phyloP scores from a whole-genome alignment of 2,113 vertebrate genomes.

The Rafetus swinhoei region DNA sequence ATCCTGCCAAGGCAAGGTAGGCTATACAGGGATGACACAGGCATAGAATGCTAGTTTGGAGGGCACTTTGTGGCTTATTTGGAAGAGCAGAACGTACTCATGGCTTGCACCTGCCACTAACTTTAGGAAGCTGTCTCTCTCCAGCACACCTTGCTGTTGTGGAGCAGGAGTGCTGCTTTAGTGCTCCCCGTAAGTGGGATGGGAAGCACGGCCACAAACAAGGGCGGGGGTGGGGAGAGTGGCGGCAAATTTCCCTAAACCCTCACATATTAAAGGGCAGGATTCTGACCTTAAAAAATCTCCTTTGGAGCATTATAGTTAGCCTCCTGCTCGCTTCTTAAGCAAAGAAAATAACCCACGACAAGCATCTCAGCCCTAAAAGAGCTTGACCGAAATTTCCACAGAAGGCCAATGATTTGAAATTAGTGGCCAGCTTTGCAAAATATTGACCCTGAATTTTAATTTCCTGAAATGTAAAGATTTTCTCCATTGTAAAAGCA shows the following conservation, averaged over 20 bases:
- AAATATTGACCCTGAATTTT: not conserved
- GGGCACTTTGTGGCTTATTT: not conserved
- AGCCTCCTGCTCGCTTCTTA: too few species aligned
- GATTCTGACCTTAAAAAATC: not conserved
- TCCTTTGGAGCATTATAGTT: not conserved
- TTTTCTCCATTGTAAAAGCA: slow-evolving; percentile 47
- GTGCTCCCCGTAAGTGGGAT: rapidly evolving
- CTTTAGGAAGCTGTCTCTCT: rapidly evolving
- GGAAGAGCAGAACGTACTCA: rapidly evolving
- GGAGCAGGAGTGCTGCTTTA: not conserved
- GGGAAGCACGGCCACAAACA: not conserved
- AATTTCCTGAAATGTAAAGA: slow-evolving; percentile 25
- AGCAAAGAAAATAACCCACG: not conserved
- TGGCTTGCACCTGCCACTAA: rapidly evolving
- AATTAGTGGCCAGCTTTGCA: not conserved
- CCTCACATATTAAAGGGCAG: not conserved
- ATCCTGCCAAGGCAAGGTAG: not conserved
- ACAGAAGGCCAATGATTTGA: not conserved
- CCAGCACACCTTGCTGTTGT: rapidly evolving
- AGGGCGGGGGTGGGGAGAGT: not conserved
- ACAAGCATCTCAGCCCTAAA: not conserved
- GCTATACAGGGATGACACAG: not conserved
- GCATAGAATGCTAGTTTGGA: rapidly evolving
- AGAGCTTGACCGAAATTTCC: not conserved
- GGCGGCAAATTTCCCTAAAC: slow-evolving; percentile 30